Percentiles rank a stretch among this genome's conserved stretches.
These are phyloP conservation scores for Larimichthys polyactis DNA, from an alignment of 2,113 vertebrate genomes.

Conservation along the genomic window DNA sequence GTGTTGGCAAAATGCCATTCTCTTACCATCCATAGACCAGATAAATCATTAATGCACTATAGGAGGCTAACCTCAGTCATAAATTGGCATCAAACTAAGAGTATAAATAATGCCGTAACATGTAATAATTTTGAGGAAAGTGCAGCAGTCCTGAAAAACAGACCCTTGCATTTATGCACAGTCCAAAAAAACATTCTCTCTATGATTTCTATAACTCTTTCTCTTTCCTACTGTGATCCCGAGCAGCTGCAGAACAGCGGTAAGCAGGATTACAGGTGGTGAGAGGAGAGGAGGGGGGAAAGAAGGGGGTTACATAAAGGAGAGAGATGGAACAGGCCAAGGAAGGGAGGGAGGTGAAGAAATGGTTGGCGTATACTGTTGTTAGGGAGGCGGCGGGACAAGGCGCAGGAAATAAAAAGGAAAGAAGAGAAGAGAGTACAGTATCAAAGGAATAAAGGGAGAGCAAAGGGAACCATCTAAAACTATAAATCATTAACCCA, in stretches of 20 bases:
- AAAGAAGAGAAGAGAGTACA: neutral
- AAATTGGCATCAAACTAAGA: neutral
- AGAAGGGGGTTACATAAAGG: neutral
- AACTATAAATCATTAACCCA: neutral
- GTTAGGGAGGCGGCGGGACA: neutral
- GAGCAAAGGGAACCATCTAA: neutral
- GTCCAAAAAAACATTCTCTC: neutral
- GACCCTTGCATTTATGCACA: neutral
- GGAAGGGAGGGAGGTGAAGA: neutral
- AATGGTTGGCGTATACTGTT: neutral
- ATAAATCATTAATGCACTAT: conserved; percentile 15
- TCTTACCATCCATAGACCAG: neutral
- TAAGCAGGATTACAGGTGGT: conserved; percentile 65
- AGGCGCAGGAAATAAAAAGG: neutral
- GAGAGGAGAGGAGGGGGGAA: conserved; percentile 1
- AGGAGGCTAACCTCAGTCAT: neutral
- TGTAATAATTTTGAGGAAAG: neutral
- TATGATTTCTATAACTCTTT: neutral
- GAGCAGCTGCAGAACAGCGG: conserved; percentile 57
- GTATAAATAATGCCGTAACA: neutral
- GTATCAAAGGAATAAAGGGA: neutral
- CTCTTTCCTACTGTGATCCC: conserved; percentile 34
- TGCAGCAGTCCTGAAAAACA: neutral
- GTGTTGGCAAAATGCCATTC: conserved; percentile 18
- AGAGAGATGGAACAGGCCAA: neutral